Evolutionary conservation across 2,888 invertebrate species (phyloP).

Genomic region (Trichopoda pennipes): DNA sequence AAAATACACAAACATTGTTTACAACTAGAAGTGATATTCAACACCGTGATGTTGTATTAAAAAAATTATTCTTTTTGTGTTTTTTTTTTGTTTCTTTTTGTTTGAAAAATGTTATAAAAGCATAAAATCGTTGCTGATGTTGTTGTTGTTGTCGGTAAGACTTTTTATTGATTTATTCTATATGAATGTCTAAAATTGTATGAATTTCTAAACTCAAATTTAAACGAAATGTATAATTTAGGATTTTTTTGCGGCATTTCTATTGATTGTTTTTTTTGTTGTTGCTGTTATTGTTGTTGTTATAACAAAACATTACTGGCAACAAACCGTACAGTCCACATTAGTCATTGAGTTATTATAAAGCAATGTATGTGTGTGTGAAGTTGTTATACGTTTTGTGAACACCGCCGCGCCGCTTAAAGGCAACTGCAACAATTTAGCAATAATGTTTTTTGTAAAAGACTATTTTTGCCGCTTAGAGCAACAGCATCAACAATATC

Average conservation of each 20-base stretch:
- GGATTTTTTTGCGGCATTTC: slow-evolving; percentile 25
- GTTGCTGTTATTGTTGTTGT: background rate
- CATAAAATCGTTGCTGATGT: background rate
- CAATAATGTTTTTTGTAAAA: slow-evolving; percentile 40
- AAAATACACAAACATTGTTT: background rate
- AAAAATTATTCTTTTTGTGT: too few species aligned
- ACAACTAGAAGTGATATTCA: background rate
- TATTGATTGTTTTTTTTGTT: too few species aligned
- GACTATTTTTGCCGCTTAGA: slow-evolving; percentile 39
- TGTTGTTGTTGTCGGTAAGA: background rate
- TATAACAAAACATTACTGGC: slow-evolving; percentile 24
- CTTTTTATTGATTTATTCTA: slow-evolving; percentile 44
- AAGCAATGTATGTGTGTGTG: slow-evolving; percentile 2
- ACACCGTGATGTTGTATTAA: background rate
- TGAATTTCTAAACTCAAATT: slow-evolving; percentile 36
- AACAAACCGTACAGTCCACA: slow-evolving; percentile 28
- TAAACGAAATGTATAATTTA: slow-evolving; percentile 13
- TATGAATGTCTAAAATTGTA: slow-evolving; percentile 40
- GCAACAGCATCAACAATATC: background rate
- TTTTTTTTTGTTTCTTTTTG: background rate
- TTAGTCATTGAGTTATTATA: slow-evolving; percentile 6
- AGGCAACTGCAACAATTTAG: slow-evolving; percentile 24
- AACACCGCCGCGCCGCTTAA: slow-evolving; percentile 46
- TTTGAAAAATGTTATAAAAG: background rate
- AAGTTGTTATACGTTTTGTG: slow-evolving; percentile 55